Evolutionary conservation across 2,113 vertebrate genomes (phyloP).

Genomic region (Aix galericulata): DNA sequence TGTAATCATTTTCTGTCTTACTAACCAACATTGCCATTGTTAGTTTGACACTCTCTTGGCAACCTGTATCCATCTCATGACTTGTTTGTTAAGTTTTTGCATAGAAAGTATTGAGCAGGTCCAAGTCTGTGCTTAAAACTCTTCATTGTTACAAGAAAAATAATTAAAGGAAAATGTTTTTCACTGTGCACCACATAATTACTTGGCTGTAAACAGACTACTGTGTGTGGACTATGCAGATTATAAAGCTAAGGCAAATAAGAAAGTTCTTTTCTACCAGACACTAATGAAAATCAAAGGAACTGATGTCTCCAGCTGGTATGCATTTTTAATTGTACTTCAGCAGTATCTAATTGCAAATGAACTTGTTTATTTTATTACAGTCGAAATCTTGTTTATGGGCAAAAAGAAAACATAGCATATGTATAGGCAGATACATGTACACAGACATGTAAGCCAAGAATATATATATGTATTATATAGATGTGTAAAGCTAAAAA

Average conservation of each 20-base stretch:
- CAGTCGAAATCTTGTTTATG: neutral
- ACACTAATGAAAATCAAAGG: neutral
- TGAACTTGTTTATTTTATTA: neutral
- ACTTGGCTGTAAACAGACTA: neutral
- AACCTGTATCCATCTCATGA: neutral
- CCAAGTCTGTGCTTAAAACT: neutral
- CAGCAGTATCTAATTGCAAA: constrained; percentile 18
- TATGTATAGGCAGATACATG: neutral
- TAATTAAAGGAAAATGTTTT: neutral
- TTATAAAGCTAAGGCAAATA: neutral
- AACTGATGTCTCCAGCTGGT: neutral
- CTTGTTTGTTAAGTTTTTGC: neutral
- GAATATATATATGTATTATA: neutral
- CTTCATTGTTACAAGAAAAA: neutral
- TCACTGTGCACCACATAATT: neutral
- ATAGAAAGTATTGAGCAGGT: neutral
- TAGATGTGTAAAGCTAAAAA: neutral
- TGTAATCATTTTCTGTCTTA: neutral
- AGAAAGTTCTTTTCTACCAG: neutral
- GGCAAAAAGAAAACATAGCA: neutral
- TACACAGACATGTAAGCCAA: neutral
- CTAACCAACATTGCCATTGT: neutral
- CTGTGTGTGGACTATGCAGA: neutral
- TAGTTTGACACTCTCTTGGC: neutral
- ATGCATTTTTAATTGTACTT: constrained; percentile 8